Conservation (phyloP, 2,113 vertebrate genomes). For the Gymnorhina tibicen region DNA sequence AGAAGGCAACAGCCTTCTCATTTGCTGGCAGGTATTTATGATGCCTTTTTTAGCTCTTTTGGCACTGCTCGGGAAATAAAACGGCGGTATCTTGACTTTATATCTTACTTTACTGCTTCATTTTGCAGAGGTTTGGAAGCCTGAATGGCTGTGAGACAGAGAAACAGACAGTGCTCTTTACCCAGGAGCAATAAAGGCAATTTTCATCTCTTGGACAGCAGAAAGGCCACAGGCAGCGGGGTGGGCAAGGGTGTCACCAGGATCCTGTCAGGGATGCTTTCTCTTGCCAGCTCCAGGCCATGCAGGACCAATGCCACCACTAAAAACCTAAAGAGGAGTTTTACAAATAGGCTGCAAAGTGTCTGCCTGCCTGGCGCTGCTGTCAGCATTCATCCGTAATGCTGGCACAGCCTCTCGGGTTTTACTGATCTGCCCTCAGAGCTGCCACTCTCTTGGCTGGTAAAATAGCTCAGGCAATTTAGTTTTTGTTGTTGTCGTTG, state of each 20-base stretch:
- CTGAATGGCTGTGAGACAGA: not conserved
- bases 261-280: not conserved
- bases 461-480: not conserved
- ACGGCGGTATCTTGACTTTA: not conserved
- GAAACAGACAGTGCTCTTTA: not conserved
- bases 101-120: not conserved
- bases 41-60: not conserved
- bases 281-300: not conserved
- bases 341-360: rapidly evolving
- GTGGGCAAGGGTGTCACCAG: rapidly evolving
- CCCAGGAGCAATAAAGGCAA: too few relatives aligned
- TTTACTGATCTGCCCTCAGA: not conserved
- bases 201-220: not conserved
- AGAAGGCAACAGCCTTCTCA: not conserved
- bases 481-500: too few relatives aligned
- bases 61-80: not conserved
- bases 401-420: not conserved
- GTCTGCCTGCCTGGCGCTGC: not conserved
- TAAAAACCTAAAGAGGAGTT: not conserved
- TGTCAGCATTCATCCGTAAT: rapidly evolving
- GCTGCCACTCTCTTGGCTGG: not conserved
- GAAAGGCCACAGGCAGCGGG: rapidly evolving
- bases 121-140: not conserved
- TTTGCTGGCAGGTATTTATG: not conserved
- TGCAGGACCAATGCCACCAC: rapidly evolving